Conservation (phyloP, 37 sponge, comb jelly and placozoan genomes). For the Diacarnus erythraeanus region DNA sequence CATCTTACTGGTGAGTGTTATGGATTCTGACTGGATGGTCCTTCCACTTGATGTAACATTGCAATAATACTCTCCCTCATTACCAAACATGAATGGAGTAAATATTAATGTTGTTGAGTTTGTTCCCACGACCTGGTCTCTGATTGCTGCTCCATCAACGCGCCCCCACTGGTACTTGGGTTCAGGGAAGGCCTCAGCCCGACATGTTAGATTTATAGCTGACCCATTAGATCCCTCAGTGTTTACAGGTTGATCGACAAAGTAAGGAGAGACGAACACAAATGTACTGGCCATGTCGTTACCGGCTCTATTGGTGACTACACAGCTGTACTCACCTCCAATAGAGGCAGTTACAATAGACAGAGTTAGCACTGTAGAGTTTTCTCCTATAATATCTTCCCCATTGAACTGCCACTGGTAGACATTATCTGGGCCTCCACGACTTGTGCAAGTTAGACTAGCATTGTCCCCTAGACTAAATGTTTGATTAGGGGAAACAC, state of each 20-base stretch:
- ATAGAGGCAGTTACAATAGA: background rate
- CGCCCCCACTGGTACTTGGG: slow-evolving; percentile 1
- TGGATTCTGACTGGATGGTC: background rate
- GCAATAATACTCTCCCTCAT: background rate
- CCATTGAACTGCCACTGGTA: slow-evolving; percentile 4
- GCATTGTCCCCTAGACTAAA: background rate
- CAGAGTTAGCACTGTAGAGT: background rate
- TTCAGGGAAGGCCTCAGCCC: slow-evolving; percentile 5
- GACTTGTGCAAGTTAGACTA: background rate
- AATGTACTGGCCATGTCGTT: background rate
- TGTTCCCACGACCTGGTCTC: background rate
- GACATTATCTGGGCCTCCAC: background rate
- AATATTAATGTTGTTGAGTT: background rate
- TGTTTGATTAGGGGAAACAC: background rate
- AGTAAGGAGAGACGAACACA: background rate
- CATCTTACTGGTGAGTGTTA: background rate
- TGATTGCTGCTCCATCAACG: background rate
- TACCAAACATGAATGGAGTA: slow-evolving; percentile 1
- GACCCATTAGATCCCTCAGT: background rate
- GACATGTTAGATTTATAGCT: background rate
- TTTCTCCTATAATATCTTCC: background rate
- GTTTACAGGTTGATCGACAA: background rate
- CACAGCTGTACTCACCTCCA: slow-evolving; percentile 15
- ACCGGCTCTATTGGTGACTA: slow-evolving; percentile 3
- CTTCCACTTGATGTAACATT: background rate